phyloP scores from a whole-genome alignment of 1,140 invertebrate species.

The Globodera ellingtonae region DNA sequence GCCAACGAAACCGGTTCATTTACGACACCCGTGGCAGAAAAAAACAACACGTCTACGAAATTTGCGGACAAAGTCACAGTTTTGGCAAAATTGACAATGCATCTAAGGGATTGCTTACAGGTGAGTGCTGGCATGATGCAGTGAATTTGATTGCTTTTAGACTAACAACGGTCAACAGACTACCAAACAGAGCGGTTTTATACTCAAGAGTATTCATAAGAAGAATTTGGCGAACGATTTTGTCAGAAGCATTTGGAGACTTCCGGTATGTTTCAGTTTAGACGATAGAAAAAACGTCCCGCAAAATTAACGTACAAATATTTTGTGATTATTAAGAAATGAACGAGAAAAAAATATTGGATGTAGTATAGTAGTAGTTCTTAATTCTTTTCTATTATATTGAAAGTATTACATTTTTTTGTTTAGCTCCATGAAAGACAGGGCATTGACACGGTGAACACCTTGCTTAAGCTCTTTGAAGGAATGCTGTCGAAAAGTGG shows the following conservation, averaged over 20 bases:
- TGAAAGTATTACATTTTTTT: neutral
- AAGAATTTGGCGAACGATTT: constrained; percentile 39
- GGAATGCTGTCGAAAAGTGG: constrained; percentile 8
- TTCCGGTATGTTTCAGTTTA: constrained; percentile 3
- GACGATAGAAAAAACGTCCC: no score
- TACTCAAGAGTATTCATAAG: constrained; percentile 34
- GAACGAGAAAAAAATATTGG: neutral
- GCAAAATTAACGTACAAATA: neutral
- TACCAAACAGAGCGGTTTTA: constrained; percentile 16
- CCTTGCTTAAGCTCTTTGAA: constrained; percentile 34
- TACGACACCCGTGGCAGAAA: neutral
- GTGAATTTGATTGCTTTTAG: constrained; percentile 10
- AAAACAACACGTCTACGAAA: constrained; percentile 13
- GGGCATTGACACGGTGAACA: constrained; percentile 36
- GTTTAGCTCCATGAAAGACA: constrained; percentile 37
- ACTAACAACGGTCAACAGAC: constrained; percentile 10
- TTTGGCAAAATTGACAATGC: constrained; percentile 19
- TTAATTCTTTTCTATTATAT: neutral
- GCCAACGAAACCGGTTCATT: neutral
- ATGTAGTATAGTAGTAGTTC: neutral
- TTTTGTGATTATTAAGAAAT: neutral
- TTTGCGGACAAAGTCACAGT: constrained; percentile 18
- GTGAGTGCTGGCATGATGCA: neutral
- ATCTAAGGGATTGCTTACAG: constrained; percentile 16
- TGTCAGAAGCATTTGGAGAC: constrained; percentile 37